These are phyloP conservation scores for Amphiprion percula DNA, from an alignment of 2,113 vertebrate genomes.

Conservation along the genomic window DNA sequence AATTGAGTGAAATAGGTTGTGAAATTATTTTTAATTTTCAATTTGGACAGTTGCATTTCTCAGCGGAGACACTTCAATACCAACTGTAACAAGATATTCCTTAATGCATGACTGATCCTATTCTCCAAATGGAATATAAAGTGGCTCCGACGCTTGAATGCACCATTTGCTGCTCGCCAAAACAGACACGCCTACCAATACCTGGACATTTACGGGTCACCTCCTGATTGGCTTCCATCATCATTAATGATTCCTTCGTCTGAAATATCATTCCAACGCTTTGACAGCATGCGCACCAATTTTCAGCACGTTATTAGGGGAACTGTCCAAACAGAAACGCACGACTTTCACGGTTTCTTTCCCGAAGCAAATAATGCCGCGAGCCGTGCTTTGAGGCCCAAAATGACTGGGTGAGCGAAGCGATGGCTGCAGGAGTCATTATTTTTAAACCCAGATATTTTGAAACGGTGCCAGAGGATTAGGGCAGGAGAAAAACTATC, in stretches of 20 bases:
- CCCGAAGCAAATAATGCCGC: slow-evolving; percentile 49
- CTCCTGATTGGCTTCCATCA: slow-evolving; percentile 68
- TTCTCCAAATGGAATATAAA: slow-evolving; percentile 85
- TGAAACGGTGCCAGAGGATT: slow-evolving; percentile 62
- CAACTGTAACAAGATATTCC: slow-evolving; percentile 72
- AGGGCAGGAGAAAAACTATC: slow-evolving; percentile 49
- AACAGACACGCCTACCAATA: slow-evolving; percentile 67
- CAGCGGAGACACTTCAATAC: slow-evolving; percentile 69
- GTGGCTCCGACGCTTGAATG: slow-evolving; percentile 70
- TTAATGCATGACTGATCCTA: slow-evolving; percentile 75
- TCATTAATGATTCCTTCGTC: slow-evolving; percentile 73
- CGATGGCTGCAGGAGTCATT: slow-evolving; percentile 55
- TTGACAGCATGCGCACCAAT: slow-evolving; percentile 63
- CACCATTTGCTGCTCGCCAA: slow-evolving; percentile 66
- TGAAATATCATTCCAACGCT: slow-evolving; percentile 70
- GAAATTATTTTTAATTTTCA: slow-evolving; percentile 77
- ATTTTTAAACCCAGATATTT: slow-evolving; percentile 68
- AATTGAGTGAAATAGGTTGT: slow-evolving; percentile 77
- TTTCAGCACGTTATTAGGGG: slow-evolving; percentile 68
- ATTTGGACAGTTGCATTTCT: slow-evolving; percentile 67
- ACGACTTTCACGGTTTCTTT: slow-evolving; percentile 46
- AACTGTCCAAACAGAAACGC: slow-evolving; percentile 50
- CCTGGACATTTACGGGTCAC: slow-evolving; percentile 72
- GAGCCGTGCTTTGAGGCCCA: slow-evolving; percentile 44
- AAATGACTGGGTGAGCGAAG: slow-evolving; percentile 59